phyloP scores from a whole-genome alignment of 92 coral and sea anemone species.

The Pocillopora meandrina region DNA sequence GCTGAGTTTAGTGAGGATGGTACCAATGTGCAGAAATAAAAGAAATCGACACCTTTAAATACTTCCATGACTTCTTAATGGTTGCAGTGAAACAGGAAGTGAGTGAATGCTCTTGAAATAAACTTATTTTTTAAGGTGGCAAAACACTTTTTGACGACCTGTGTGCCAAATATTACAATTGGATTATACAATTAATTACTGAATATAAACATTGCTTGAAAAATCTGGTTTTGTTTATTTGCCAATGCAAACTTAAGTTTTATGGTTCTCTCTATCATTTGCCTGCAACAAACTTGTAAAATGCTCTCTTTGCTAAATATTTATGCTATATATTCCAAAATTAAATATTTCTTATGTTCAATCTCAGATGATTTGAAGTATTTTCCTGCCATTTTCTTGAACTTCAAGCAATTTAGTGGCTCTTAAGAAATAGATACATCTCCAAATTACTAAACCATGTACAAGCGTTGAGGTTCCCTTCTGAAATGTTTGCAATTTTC shows the following conservation, averaged over 20 bases:
- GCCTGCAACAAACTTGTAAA: conserved; percentile 11
- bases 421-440: background rate
- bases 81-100: conserved; percentile 60
- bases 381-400: conserved; percentile 18
- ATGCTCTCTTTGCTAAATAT: conserved; percentile 1
- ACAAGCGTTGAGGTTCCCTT: background rate
- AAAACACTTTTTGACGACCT: conserved; percentile 24
- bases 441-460: background rate
- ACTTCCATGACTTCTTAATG: conserved; percentile 61
- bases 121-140: conserved; percentile 19
- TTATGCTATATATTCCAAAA: conserved; percentile 10
- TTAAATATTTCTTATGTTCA: background rate
- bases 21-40: conserved; percentile 47
- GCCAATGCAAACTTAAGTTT: background rate
- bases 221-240: conserved; percentile 31
- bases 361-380: background rate
- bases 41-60: conserved; percentile 69
- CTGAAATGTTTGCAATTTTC: background rate
- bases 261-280: conserved; percentile 10
- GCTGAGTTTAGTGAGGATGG: conserved; percentile 74
- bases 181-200: background rate
- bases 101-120: conserved; percentile 16
- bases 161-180: conserved; percentile 5
- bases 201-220: conserved; percentile 15
- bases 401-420: conserved; percentile 14